Evolutionary conservation across 2,888 invertebrate species (phyloP).

Genomic region (Lumbricus terrestris): DNA sequence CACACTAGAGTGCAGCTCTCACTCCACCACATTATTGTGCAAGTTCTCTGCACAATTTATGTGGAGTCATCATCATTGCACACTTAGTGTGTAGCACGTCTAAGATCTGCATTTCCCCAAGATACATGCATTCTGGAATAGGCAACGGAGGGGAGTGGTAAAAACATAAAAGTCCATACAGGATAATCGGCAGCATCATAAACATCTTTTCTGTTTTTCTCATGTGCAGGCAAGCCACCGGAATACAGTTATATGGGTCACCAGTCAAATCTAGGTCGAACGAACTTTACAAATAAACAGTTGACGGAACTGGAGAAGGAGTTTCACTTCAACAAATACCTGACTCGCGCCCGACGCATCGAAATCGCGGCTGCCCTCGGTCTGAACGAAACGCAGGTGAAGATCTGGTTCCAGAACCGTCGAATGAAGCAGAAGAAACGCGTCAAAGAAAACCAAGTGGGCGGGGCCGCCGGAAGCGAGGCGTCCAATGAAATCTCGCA

Average conservation of each 20-base stretch:
- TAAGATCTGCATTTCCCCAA: no score
- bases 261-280: constrained; percentile 69
- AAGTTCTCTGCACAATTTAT: no score
- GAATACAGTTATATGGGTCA: constrained; percentile 22
- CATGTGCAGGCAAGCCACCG: not conserved
- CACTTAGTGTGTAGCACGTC: no score
- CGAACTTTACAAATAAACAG: constrained; percentile 99
- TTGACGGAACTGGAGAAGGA: constrained; percentile 98
- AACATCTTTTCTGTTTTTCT: not conserved
- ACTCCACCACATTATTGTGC: no score
- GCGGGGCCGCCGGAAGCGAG: not conserved
- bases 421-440: constrained; percentile 60
- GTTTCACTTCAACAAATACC: constrained; percentile 98
- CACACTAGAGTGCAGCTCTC: no score
- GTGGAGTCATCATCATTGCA: no score
- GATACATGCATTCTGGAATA: no score
- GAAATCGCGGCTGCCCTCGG: constrained; percentile 95
- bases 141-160: no score
- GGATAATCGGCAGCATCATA: no score
- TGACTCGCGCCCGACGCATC: constrained; percentile 91
- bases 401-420: constrained; percentile 61
- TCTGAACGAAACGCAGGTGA: constrained; percentile 76
- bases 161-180: no score
- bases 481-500: constrained; percentile 13
- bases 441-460: constrained; percentile 43